Evolutionary conservation across 2,888 invertebrate genomes (phyloP).

Genomic region (Sthenelais limicola): DNA sequence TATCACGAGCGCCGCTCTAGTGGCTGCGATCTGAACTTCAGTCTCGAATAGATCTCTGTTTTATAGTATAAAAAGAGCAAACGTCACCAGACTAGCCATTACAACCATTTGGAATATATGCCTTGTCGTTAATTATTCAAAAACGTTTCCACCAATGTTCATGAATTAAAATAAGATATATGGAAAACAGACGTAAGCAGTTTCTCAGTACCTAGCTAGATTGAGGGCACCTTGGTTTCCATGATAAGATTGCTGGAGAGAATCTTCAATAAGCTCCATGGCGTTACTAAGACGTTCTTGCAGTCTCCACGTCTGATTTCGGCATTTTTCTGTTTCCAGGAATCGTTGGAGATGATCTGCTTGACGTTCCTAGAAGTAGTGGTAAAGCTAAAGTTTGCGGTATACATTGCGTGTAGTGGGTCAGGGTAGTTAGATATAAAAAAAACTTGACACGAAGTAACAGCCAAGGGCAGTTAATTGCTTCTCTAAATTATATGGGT

Average conservation of each 20-base stretch:
- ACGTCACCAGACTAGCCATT: not conserved
- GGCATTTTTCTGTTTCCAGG: slow-evolving; percentile 59
- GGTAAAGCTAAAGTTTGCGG: not conserved
- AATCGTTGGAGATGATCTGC: slow-evolving; percentile 56
- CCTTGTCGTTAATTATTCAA: too few relatives aligned
- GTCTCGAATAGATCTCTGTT: slow-evolving; percentile 56
- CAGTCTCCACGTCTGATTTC: slow-evolving; percentile 55
- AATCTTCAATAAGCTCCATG: slow-evolving; percentile 52
- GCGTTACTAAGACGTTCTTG: slow-evolving; percentile 54
- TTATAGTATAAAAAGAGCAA: too few relatives aligned
- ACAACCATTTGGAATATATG: too few relatives aligned
- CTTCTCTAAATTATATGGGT: too few relatives aligned
- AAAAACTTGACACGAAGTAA: too few relatives aligned
- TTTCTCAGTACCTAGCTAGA: slow-evolving; percentile 51
- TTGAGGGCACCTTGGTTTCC: slow-evolving; percentile 55
- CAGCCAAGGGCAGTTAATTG: too few relatives aligned
- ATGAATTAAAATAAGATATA: not conserved
- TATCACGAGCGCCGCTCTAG: slow-evolving; percentile 53
- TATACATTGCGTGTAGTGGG: too few relatives aligned
- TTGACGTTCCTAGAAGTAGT: slow-evolving; percentile 55
- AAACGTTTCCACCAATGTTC: too few relatives aligned
- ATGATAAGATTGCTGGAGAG: slow-evolving; percentile 53
- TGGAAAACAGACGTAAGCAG: not conserved
- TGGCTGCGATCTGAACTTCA: slow-evolving; percentile 55
- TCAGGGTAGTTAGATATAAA: not conserved